phyloP scores from a whole-genome alignment of 2,113 vertebrate genomes.

The Bubo blakistoni region DNA sequence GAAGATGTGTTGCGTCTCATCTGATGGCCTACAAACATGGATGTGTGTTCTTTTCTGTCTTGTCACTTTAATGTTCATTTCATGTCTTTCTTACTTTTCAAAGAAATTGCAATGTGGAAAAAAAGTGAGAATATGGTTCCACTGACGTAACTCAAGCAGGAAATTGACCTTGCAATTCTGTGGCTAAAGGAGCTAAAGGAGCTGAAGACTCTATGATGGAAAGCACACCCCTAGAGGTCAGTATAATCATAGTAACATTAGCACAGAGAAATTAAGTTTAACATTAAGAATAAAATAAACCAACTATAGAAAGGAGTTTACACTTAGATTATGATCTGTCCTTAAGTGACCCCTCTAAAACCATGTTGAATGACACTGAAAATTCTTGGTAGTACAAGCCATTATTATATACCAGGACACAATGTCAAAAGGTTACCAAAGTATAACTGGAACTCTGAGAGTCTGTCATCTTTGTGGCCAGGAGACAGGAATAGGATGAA shows the following conservation, averaged over 20 bases:
- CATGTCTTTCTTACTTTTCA: background rate
- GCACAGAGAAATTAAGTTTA: background rate
- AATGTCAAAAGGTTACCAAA: background rate
- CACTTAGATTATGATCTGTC: background rate
- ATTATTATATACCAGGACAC: background rate
- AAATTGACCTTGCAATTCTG: background rate
- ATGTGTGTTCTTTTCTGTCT: background rate
- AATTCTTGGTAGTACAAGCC: background rate
- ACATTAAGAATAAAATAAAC: background rate
- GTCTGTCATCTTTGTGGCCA: background rate
- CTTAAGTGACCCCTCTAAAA: background rate
- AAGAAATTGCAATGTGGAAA: background rate
- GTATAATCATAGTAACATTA: constrained; percentile 58
- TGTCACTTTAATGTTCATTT: background rate
- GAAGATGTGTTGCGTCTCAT: background rate
- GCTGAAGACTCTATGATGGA: background rate
- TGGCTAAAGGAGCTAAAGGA: background rate
- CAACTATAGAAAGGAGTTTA: background rate
- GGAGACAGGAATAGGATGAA: background rate
- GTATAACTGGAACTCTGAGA: background rate
- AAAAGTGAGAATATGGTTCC: background rate
- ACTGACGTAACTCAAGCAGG: background rate
- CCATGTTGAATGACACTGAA: background rate
- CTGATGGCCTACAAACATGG: background rate
- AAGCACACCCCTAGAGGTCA: constrained; percentile 74